These are phyloP conservation scores for Cantharis flavilabris DNA, from an alignment of 2,888 invertebrate species.

Conservation along the genomic window DNA sequence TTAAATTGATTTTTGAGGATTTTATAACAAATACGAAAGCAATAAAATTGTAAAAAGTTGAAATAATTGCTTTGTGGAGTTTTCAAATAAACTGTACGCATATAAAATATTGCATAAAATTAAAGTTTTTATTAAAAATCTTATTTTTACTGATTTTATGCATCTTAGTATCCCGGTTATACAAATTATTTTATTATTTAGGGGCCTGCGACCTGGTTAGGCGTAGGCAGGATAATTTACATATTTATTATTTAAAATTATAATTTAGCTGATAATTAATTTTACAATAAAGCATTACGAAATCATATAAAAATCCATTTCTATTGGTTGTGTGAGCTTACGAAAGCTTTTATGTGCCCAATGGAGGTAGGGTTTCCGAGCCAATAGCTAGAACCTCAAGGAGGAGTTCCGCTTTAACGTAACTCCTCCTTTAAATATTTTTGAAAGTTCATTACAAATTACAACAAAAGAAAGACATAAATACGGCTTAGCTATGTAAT, in stretches of 20 bases:
- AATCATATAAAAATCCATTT: neutral
- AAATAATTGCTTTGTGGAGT: neutral
- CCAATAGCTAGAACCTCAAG: conserved; percentile 44
- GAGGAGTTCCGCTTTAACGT: conserved; percentile 35
- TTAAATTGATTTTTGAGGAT: neutral
- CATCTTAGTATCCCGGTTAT: neutral
- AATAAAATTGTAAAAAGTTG: neutral
- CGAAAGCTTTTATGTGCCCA: conserved; percentile 40
- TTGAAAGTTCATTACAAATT: conserved; percentile 40
- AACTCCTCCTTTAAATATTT: conserved; percentile 13
- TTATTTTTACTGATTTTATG: neutral
- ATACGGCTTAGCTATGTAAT: conserved; percentile 37
- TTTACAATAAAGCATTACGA: neutral
- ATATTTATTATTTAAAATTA: neutral
- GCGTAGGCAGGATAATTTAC: neutral
- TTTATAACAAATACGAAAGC: neutral
- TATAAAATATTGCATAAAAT: too few species aligned
- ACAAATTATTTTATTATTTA: neutral
- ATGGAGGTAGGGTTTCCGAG: conserved; percentile 43
- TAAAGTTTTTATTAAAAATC: neutral
- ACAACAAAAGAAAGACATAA: conserved; percentile 44
- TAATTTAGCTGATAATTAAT: neutral
- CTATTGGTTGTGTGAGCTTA: conserved; percentile 40
- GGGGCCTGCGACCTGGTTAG: neutral
- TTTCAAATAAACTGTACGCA: too few species aligned